Percentiles rank a stretch among this genome's conserved stretches.
Evolutionary conservation across 2,888 invertebrate genomes (phyloP).

Genomic region (Chromoteleia sp.): DNA sequence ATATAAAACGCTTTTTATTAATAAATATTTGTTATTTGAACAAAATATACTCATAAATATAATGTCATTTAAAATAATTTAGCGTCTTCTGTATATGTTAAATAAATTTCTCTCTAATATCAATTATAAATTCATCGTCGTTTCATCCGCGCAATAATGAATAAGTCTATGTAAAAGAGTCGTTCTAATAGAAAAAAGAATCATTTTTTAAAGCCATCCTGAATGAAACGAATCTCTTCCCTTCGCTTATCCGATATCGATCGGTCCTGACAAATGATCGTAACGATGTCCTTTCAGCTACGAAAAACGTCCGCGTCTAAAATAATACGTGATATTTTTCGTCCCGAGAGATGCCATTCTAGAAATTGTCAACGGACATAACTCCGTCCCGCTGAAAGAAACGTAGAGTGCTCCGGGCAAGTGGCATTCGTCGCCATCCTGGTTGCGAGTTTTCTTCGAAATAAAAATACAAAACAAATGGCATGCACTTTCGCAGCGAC

Average conservation of each 20-base stretch:
- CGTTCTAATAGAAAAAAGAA: background rate
- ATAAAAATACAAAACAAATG: constrained; percentile 55
- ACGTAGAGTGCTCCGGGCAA: constrained; percentile 35
- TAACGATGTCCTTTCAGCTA: constrained; percentile 15
- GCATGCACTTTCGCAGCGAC: constrained; percentile 50
- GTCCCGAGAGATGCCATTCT: constrained; percentile 34
- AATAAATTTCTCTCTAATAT: too few species aligned
- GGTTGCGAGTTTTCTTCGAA: constrained; percentile 40
- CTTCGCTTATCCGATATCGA: constrained; percentile 5
- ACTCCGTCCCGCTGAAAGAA: constrained; percentile 23
- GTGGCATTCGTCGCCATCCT: constrained; percentile 28
- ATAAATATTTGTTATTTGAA: too few species aligned
- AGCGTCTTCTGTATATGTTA: too few species aligned
- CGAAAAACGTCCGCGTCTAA: constrained; percentile 16
- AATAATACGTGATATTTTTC: constrained; percentile 40
- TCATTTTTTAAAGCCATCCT: constrained; percentile 1
- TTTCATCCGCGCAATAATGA: too few species aligned
- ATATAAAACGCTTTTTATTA: too few species aligned
- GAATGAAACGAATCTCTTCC: background rate
- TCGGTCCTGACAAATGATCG: constrained; percentile 19
- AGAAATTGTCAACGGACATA: constrained; percentile 33
- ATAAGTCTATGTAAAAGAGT: too few species aligned
- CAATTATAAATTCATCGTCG: too few species aligned
- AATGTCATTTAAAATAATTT: too few species aligned
- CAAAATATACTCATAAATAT: too few species aligned